Evolutionary conservation across 2,797 vertebrate genomes (phyloP).

Genomic region (Trachurus trachurus): DNA sequence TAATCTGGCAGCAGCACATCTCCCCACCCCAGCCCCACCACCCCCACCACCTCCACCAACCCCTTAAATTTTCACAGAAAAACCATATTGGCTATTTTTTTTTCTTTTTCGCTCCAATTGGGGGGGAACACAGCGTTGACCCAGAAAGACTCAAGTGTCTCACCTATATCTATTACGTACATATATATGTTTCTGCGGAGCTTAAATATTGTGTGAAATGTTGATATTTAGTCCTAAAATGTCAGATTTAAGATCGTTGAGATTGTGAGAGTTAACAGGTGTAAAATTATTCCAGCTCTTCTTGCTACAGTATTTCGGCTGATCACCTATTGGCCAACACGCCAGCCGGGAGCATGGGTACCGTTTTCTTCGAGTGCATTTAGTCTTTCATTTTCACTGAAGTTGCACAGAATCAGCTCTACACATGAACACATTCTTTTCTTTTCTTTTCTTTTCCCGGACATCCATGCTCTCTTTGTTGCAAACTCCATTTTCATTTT

Average conservation of each 20-base stretch:
- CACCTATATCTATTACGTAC: constrained; percentile 43
- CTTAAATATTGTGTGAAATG: constrained; percentile 11
- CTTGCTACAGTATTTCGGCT: constrained; percentile 45
- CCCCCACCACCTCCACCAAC: background rate
- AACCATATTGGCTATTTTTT: constrained; percentile 73
- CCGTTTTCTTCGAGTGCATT: constrained; percentile 17
- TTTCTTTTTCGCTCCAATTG: constrained; percentile 24
- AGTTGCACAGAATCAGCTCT: constrained; percentile 39
- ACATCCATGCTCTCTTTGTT: constrained; percentile 64
- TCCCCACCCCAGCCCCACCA: constrained; percentile 85
- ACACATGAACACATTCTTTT: constrained; percentile 37
- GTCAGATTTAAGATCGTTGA: constrained; percentile 23
- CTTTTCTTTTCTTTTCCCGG: constrained; percentile 32
- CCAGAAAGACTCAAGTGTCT: constrained; percentile 60
- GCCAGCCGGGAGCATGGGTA: background rate
- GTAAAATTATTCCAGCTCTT: constrained; percentile 51
- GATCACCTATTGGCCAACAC: constrained; percentile 16
- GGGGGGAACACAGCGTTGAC: constrained; percentile 60
- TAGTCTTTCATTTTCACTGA: constrained; percentile 30
- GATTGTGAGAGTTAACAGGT: constrained; percentile 35
- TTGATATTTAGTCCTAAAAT: constrained; percentile 23
- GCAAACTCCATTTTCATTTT: constrained; percentile 60
- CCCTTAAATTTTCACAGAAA: constrained; percentile 77
- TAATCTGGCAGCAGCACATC: constrained; percentile 99
- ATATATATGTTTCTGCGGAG: constrained; percentile 13